phyloP scores from a whole-genome alignment of 2,797 vertebrate genomes.

The Rhabdomys pumilio region DNA sequence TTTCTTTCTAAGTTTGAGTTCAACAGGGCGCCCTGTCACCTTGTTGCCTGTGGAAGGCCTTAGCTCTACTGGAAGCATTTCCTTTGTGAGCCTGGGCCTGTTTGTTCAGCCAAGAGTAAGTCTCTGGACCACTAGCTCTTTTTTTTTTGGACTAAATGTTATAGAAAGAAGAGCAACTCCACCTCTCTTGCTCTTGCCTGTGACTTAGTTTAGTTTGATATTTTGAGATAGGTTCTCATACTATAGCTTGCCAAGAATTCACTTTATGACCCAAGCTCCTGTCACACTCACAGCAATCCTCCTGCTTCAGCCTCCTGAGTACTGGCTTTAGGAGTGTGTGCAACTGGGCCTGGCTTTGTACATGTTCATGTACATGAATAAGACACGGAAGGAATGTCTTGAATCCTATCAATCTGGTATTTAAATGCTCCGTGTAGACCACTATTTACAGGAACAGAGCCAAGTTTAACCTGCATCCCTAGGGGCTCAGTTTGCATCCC shows the following conservation, averaged over 20 bases:
- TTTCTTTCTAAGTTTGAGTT: neutral
- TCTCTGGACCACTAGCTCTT: neutral
- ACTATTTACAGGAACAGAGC: neutral
- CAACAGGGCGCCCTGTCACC: neutral
- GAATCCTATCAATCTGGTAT: neutral
- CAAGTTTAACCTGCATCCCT: rapidly evolving
- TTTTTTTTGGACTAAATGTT: neutral
- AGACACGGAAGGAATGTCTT: neutral
- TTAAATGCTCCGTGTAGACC: neutral
- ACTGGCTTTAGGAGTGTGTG: neutral
- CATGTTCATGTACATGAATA: neutral
- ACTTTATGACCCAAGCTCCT: neutral
- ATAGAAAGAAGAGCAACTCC: neutral
- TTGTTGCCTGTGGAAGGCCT: neutral
- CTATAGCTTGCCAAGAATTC: neutral
- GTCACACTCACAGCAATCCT: neutral
- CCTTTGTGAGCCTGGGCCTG: neutral
- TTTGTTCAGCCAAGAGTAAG: neutral
- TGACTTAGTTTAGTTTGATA: neutral
- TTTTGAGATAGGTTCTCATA: neutral
- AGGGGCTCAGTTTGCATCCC: neutral
- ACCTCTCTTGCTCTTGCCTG: neutral
- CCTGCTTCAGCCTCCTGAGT: neutral
- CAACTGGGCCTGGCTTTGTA: neutral
- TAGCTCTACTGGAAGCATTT: neutral